Conservation (phyloP, 2,888 invertebrate genomes). For the Lathronympha strigana region DNA sequence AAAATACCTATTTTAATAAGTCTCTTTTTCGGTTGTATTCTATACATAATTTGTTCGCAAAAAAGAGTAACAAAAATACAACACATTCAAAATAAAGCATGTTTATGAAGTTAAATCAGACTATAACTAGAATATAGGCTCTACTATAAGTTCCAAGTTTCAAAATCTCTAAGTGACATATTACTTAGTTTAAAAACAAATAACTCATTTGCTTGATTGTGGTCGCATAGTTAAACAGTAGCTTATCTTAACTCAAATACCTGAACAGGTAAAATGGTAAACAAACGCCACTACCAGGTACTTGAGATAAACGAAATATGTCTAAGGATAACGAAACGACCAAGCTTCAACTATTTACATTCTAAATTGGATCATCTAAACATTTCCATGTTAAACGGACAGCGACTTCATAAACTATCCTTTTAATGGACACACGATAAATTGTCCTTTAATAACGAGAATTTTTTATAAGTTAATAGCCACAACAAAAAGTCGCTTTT, state of each 20-base stretch:
- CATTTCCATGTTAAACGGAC: conserved; percentile 35
- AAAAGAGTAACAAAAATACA: too few species aligned
- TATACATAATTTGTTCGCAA: too few species aligned
- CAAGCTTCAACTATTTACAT: conserved; percentile 25
- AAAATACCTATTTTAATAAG: too few species aligned
- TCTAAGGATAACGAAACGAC: conserved; percentile 30
- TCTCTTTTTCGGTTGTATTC: too few species aligned
- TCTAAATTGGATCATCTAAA: conserved; percentile 32
- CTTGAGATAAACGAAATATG: conserved; percentile 36
- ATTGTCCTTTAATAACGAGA: conserved; percentile 75
- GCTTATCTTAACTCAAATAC: conserved; percentile 20
- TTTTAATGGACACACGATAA: conserved; percentile 77
- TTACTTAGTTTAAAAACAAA: background rate
- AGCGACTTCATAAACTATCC: conserved; percentile 68
- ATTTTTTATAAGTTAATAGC: conserved; percentile 73
- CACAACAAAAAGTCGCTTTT: conserved; percentile 72
- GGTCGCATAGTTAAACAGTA: conserved; percentile 23
- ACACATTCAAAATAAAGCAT: too few species aligned
- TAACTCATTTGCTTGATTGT: background rate
- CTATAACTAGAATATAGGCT: too few species aligned
- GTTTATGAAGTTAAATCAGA: too few species aligned
- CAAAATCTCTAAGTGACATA: too few species aligned
- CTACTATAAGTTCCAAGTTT: background rate
- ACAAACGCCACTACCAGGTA: conserved; percentile 10
- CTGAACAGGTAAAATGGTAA: conserved; percentile 10